Conservation (phyloP, 2,113 vertebrate genomes). For the Cairina moschata region DNA sequence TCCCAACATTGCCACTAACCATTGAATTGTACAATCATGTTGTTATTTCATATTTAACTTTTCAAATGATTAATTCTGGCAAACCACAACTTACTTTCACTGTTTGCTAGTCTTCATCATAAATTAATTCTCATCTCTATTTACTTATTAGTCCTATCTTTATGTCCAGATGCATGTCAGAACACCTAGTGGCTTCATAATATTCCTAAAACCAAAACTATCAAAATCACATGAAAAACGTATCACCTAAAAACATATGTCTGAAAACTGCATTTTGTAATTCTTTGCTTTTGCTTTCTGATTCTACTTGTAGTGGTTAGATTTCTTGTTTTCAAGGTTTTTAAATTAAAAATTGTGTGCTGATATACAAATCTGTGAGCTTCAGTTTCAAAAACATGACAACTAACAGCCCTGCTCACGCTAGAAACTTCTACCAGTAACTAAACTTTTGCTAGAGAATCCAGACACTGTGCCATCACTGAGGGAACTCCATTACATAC, state of each 20-base stretch:
- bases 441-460: neutral
- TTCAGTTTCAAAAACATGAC: neutral
- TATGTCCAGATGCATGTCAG: neutral
- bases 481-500: neutral
- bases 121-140: neutral
- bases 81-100: neutral
- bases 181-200: neutral
- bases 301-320: neutral
- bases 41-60: neutral
- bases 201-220: neutral
- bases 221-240: neutral
- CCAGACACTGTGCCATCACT: neutral
- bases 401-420: neutral
- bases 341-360: neutral
- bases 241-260: neutral
- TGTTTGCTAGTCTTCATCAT: neutral
- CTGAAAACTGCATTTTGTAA: neutral
- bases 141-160: neutral
- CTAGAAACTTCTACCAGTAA: neutral
- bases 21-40: neutral
- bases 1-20: neutral
- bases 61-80: neutral
- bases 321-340: neutral
- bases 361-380: neutral
- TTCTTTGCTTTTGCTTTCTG: neutral